phyloP scores from a whole-genome alignment of 1,140 invertebrate species.

The Eueides isabella region DNA sequence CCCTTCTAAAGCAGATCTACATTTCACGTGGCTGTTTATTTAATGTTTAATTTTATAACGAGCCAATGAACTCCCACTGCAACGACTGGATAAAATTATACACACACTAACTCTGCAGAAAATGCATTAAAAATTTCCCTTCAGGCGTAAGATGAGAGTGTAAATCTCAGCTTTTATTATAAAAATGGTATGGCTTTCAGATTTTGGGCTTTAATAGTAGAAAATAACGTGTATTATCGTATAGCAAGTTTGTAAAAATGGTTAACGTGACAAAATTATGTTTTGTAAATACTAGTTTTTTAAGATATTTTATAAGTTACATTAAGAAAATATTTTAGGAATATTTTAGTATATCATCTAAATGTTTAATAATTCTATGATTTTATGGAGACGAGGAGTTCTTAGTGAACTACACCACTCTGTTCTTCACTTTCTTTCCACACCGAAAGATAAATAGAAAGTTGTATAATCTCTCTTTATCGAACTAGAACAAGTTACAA shows the following conservation, averaged over 20 bases:
- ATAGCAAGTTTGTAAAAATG: background rate
- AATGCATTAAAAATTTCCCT: slow-evolving; percentile 55
- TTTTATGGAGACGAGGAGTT: too few species aligned
- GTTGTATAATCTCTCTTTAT: too few species aligned
- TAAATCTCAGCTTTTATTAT: slow-evolving; percentile 31
- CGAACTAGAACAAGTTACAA: too few species aligned
- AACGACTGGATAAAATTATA: slow-evolving; percentile 52
- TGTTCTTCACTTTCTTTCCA: too few species aligned
- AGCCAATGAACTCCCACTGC: slow-evolving; percentile 64
- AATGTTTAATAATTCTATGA: too few species aligned
- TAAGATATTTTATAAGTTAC: background rate
- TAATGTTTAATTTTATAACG: slow-evolving; percentile 77
- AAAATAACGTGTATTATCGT: background rate
- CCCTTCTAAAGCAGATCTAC: background rate
- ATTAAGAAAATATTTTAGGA: background rate
- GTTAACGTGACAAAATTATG: slow-evolving; percentile 2
- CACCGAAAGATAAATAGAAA: too few species aligned
- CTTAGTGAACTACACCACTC: too few species aligned
- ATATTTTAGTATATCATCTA: background rate
- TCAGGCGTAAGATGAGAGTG: slow-evolving; percentile 42
- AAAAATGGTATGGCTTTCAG: background rate
- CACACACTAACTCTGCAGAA: slow-evolving; percentile 54
- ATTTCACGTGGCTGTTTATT: slow-evolving; percentile 74
- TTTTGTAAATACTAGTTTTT: slow-evolving; percentile 3
- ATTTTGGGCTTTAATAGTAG: slow-evolving; percentile 33